Evolutionary conservation across 2,888 invertebrate species (phyloP).

Genomic region (Cephus sareptanus): DNA sequence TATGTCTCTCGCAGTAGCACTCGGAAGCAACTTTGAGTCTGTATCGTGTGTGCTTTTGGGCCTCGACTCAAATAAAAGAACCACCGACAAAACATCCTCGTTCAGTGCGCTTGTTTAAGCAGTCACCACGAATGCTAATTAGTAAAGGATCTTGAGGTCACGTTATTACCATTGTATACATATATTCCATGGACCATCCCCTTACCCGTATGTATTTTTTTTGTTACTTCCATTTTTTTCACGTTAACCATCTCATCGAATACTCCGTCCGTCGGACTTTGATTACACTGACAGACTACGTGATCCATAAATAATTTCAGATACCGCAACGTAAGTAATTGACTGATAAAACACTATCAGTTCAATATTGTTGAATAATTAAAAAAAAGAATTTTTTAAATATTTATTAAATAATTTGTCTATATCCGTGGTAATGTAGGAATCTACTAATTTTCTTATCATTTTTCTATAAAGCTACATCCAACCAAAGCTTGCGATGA

Average conservation of each 20-base stretch:
- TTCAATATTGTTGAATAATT: not conserved
- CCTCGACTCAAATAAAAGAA: conserved; percentile 20
- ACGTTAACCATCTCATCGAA: not conserved
- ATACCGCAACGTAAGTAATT: not conserved
- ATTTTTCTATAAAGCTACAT: not conserved
- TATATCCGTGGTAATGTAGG: not conserved
- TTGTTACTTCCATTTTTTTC: not conserved
- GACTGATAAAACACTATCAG: too few relatives aligned
- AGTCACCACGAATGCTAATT: conserved; percentile 22
- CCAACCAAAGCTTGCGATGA: not conserved
- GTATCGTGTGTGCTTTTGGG: conserved; percentile 9
- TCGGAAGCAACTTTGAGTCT: conserved; percentile 5
- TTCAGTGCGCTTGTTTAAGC: conserved; percentile 20
- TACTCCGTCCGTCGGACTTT: not conserved
- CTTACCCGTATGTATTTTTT: not conserved
- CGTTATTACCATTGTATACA: not conserved
- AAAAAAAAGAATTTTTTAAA: not conserved
- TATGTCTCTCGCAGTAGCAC: conserved; percentile 1
- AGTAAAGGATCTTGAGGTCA: conserved; percentile 4
- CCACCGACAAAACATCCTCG: conserved; percentile 18
- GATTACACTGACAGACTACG: not conserved
- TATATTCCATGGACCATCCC: not conserved
- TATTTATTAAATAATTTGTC: not conserved
- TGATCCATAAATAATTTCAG: not conserved
- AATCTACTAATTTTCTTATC: not conserved